A percentile compares a stretch with the other conserved stretches of the same genome.
Evolutionary conservation across 2,113 vertebrate species (phyloP).

Genomic region (Glaucomys volans): DNA sequence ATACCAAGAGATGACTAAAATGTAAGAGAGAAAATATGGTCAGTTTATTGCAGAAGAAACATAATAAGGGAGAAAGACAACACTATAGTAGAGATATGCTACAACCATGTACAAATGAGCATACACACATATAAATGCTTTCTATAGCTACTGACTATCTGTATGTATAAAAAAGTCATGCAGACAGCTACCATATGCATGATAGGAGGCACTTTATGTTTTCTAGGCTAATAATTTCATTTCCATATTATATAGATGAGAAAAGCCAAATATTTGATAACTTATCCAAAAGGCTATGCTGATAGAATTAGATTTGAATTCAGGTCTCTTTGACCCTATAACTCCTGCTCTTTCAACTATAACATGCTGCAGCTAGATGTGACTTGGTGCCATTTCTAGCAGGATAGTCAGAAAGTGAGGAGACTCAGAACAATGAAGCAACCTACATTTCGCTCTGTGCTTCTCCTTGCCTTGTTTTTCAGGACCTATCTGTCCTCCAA

Average conservation of each 20-base stretch:
- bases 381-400: background rate
- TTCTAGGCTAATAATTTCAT: background rate
- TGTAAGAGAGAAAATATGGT: background rate
- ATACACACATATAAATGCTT: background rate
- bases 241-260: background rate
- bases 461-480: background rate
- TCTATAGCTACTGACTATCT: background rate
- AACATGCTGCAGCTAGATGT: background rate
- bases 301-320: background rate
- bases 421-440: background rate
- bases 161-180: background rate
- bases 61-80: background rate
- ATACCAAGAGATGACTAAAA: background rate
- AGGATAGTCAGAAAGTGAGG: background rate
- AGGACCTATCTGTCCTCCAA: background rate
- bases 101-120: background rate
- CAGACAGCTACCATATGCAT: background rate
- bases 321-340: background rate
- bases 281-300: background rate
- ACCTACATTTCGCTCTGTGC: background rate
- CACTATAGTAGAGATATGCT: background rate
- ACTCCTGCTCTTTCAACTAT: background rate
- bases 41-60: background rate
- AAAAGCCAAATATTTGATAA: background rate
- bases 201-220: background rate